Conservation (phyloP, 1,140 invertebrate genomes). For the Zaprionus kolodkinae region DNA sequence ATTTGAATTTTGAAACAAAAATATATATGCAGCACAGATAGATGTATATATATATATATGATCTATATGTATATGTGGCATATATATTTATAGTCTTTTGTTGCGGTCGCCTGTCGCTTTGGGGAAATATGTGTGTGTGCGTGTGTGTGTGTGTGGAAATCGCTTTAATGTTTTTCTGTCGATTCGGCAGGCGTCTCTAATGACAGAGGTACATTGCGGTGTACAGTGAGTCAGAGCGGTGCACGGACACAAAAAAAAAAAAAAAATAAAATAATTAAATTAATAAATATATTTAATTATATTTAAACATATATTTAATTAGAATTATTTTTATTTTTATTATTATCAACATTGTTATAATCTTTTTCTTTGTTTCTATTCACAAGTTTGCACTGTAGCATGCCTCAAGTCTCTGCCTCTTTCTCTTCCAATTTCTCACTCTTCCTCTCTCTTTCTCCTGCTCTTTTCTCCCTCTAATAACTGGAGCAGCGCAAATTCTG, state of each 20-base stretch:
- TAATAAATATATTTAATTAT: not conserved
- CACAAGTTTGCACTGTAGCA: slow-evolving; percentile 27
- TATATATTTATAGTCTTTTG: slow-evolving; percentile 72
- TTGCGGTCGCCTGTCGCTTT: slow-evolving; percentile 62
- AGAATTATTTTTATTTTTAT: too few relatives aligned
- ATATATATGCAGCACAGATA: slow-evolving; percentile 43
- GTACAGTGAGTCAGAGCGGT: slow-evolving; percentile 26
- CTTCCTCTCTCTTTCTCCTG: not conserved
- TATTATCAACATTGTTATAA: too few relatives aligned
- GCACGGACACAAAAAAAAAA: not conserved
- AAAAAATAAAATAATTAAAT: not conserved
- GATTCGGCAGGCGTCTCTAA: slow-evolving; percentile 62
- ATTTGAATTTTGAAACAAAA: slow-evolving; percentile 48
- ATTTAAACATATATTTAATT: not conserved
- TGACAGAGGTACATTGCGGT: slow-evolving; percentile 57
- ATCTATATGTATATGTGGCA: slow-evolving; percentile 59
- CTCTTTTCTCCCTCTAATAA: slow-evolving; percentile 15
- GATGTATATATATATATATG: slow-evolving; percentile 37
- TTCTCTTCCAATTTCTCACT: not conserved
- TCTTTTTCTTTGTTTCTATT: not conserved
- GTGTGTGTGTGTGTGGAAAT: slow-evolving; percentile 67
- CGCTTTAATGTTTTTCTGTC: slow-evolving; percentile 70
- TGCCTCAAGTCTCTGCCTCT: slow-evolving; percentile 31
- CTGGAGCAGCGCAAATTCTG: slow-evolving; percentile 58
- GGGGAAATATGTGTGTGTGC: slow-evolving; percentile 9